phyloP scores from a whole-genome alignment of 2,113 vertebrate species.

The Corydoras sp. region DNA sequence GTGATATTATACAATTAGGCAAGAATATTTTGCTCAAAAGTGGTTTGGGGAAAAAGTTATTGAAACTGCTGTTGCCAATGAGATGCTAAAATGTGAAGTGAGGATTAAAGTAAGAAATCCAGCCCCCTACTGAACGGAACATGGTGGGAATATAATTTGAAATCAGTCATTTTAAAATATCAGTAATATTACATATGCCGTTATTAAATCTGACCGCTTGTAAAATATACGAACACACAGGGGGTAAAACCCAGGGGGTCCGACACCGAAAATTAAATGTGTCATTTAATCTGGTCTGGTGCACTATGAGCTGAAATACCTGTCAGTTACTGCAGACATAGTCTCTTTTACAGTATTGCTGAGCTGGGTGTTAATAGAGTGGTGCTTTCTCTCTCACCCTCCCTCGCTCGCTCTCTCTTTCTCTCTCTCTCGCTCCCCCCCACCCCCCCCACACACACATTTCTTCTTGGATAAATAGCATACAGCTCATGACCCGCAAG shows the following conservation, averaged over 20 bases:
- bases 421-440: conserved; percentile 19
- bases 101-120: no score
- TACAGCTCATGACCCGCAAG: conserved; percentile 27
- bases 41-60: no score
- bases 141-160: not conserved
- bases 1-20: no score
- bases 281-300: conserved; percentile 24
- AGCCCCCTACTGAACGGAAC: not conserved
- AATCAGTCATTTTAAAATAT: conserved; percentile 1
- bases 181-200: not conserved
- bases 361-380: conserved; percentile 48
- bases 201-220: not conserved
- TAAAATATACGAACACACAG: conserved; percentile 17
- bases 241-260: not conserved
- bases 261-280: conserved; percentile 17
- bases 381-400: conserved; percentile 16
- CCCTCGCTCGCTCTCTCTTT: conserved; percentile 30
- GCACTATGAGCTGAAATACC: conserved; percentile 35
- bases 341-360: conserved; percentile 34
- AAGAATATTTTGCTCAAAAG: no score
- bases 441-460: conserved; percentile 44
- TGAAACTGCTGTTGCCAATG: no score
- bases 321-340: conserved; percentile 36
- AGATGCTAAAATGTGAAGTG: no score
- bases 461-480: conserved; percentile 20